Percentiles rank a stretch among this genome's conserved stretches.
phyloP scores from a whole-genome alignment of 2,797 vertebrate species.

The Manis javanica region DNA sequence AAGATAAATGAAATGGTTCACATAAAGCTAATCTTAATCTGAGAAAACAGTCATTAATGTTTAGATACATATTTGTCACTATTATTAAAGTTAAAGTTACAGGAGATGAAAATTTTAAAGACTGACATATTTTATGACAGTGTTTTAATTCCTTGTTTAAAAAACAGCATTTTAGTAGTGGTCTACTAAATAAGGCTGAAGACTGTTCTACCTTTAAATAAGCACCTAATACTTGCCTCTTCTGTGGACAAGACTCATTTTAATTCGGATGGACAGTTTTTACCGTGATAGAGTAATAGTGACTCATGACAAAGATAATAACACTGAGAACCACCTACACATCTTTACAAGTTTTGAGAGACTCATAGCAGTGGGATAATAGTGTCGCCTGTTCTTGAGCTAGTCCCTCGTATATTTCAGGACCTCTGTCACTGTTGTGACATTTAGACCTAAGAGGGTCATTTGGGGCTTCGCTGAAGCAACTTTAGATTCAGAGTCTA shows the following conservation, averaged over 20 bases:
- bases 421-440: neutral
- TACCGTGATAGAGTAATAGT: neutral
- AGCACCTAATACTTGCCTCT: neutral
- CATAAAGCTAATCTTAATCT: neutral
- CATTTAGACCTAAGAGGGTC: neutral
- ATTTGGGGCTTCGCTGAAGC: neutral
- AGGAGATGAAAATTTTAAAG: constrained; percentile 10
- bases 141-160: neutral
- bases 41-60: neutral
- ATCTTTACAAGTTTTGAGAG: neutral
- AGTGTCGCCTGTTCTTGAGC: neutral
- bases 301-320: constrained; percentile 35
- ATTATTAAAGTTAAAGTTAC: neutral
- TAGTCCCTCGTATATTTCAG: neutral
- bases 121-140: neutral
- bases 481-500: neutral
- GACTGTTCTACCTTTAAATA: neutral
- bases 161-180: neutral
- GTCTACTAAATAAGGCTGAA: neutral
- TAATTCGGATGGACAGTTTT: constrained; percentile 10
- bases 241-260: constrained; percentile 13
- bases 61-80: neutral
- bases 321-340: constrained; percentile 22
- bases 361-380: neutral
- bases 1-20: neutral